phyloP scores from a whole-genome alignment of 64 coral and sea anemone species.

The Hydrozoanthus tunicans region DNA sequence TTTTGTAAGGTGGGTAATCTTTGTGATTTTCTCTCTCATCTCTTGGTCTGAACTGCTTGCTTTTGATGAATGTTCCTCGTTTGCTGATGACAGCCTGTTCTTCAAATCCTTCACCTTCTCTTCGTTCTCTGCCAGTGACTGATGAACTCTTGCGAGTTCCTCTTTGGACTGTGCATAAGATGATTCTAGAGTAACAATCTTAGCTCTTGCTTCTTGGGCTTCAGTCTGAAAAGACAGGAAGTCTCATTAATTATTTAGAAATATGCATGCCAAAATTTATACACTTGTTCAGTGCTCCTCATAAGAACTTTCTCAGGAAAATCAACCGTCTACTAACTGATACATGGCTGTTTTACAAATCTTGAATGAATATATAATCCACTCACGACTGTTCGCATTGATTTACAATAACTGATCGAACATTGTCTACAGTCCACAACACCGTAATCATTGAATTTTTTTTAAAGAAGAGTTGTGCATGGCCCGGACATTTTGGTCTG shows the following conservation, averaged over 20 bases:
- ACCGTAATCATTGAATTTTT: no score
- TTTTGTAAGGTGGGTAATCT: slow-evolving; percentile 18
- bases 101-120: slow-evolving; percentile 38
- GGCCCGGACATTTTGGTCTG: no score
- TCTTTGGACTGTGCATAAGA: slow-evolving; percentile 36
- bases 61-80: slow-evolving; percentile 6
- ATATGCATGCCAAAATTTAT: no score
- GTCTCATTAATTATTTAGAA: not conserved
- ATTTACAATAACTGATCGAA: no score
- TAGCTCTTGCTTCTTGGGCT: slow-evolving; percentile 20
- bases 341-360: no score
- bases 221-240: not conserved
- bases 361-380: no score
- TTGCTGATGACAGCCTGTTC: not conserved
- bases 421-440: no score
- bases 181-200: slow-evolving; percentile 10
- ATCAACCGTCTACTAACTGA: no score
- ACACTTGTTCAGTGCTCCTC: no score
- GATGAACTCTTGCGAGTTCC: slow-evolving; percentile 29
- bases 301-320: no score
- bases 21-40: slow-evolving; percentile 26
- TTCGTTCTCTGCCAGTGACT: slow-evolving; percentile 42
- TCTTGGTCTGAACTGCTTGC: not conserved
- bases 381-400: no score
- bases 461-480: no score